phyloP scores from a whole-genome alignment of 2,888 invertebrate species.

The Spilosoma lubricipeda region DNA sequence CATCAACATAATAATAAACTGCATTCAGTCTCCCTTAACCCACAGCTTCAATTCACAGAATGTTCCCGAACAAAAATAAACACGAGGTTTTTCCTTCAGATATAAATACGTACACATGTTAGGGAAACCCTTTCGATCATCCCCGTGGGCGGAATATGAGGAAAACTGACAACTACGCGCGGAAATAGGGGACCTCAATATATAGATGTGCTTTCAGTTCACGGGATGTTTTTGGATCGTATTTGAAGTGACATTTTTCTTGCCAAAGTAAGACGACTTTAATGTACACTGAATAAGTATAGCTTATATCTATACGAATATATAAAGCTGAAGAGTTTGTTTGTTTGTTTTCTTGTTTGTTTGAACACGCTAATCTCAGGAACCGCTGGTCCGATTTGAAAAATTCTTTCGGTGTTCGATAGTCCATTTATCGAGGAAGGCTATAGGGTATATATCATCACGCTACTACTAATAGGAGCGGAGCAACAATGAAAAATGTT shows the following conservation, averaged over 20 bases:
- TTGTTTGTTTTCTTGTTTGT: too few relatives aligned
- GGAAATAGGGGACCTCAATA: constrained; percentile 38
- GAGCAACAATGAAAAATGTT: too few relatives aligned
- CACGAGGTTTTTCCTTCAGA: constrained; percentile 19
- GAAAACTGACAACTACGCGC: constrained; percentile 40
- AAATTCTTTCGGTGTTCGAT: too few relatives aligned
- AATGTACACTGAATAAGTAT: not conserved
- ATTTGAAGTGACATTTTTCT: constrained; percentile 1
- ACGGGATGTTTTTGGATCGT: not conserved
- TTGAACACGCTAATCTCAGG: too few relatives aligned
- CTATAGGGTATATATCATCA: too few relatives aligned
- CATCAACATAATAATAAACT: not conserved
- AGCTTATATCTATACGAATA: not conserved
- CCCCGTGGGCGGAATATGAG: constrained; percentile 39
- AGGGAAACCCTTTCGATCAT: constrained; percentile 52
- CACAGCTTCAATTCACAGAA: constrained; percentile 6
- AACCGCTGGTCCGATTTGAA: too few relatives aligned
- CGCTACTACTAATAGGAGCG: too few relatives aligned
- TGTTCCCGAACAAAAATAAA: constrained; percentile 16
- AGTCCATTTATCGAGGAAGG: too few relatives aligned
- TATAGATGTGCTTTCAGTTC: constrained; percentile 2
- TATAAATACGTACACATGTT: constrained; percentile 39
- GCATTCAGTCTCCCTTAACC: not conserved
- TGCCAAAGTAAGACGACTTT: not conserved
- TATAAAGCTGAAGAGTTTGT: too few relatives aligned